Evolutionary conservation across 2,888 invertebrate genomes (phyloP), one percentile per base, ranked within the genome.

Genomic region (Masnerella sp.): DNA sequence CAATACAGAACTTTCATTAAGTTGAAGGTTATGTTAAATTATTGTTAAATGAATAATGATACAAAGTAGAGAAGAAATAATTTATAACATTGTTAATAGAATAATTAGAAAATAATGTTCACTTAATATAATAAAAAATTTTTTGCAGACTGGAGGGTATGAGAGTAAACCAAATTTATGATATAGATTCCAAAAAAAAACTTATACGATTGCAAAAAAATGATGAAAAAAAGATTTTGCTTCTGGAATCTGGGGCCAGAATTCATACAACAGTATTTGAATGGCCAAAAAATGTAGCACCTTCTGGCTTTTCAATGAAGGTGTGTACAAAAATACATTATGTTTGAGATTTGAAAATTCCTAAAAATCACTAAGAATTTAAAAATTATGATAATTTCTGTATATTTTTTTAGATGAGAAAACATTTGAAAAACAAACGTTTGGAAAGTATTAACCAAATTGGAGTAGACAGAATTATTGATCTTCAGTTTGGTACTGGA

Each of bases 231-330:
- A 90, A 90, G 52, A 92, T 98, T 7, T 88, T 99, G 22, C 88
- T 99, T 5, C 88, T 99, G 25, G 99, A 99, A 89, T 99, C 98
- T 0, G 99, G 98, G 0, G 94, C 92, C 79, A 90, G 98, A 68
- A 93, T 99, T 70, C 99, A 99, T 85, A 93, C 93, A 3, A 99
- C 99, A 8, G 94, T 91, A 32, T 99, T 96, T 88, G 98, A 99
- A 85, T 99, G 99, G 99, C 98, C 99, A 0, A 99, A 99, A 89
- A 97, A 97, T 90, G 91, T 93, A 34, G 95, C 95, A 4, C 98
- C 96, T 0, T 97, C 97, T 0, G 96, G 97, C 0, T 99, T 99
- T 85, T 95, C 96, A 75, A 99, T 99, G 99, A 99, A 99, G 90
- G 95, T 32, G 11, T 32, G 8, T 32, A 32, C 9, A 32, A n/a